Base-by-base conservation (phyloP, 2,888 invertebrate genomes). In the Protodeltote pygarga region DNA sequence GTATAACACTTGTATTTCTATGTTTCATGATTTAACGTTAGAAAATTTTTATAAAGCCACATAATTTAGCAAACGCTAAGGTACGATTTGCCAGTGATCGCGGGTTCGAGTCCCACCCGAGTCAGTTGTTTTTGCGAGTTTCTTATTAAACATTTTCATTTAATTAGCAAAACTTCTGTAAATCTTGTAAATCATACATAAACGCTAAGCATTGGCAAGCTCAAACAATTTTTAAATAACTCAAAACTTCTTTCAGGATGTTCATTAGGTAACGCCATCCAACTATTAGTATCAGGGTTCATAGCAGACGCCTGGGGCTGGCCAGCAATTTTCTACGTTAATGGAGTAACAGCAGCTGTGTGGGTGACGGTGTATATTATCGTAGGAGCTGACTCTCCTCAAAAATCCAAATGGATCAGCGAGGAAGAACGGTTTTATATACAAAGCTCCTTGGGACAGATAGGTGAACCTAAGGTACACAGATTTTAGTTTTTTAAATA, bases 391-490 rank as follows among this genome's bases (percentile, higher is more conserved):
- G 94, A 94, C 46, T 93, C 93, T 1, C 96, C 96, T 0, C 85
- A 93, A 0, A 91, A 92, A 3, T 87, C 87, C 0, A 93, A 89
- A 35, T 83, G 83, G 25, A 96, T 96, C 40, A 92, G 94, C 0
- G 71, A 82, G 0, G 94, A 94, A 42, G 96, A 97, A 78, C 91
- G 86, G 35, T 78, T 93, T n/a, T 95, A 95, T 63, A 96, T 97
- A 52, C 94, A 95, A 71, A 89, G 84, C 0, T 86, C 87, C 3
- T 65, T 88, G 35, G 85, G 83, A 1, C 85, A 87, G 27, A 54
- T 80, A 33, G 83, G 79, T 6, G 75, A 66, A 11, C 78, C 76
- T 9, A 83, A 82, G 81, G 89, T 78, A 47, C 0, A 4, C 1
- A 19, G 1, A 1, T 19, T 19, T 2, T 5, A 19, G 5, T 2